Conservation (phyloP, 2,113 vertebrate genomes). For the Laticauda laticaudata region DNA sequence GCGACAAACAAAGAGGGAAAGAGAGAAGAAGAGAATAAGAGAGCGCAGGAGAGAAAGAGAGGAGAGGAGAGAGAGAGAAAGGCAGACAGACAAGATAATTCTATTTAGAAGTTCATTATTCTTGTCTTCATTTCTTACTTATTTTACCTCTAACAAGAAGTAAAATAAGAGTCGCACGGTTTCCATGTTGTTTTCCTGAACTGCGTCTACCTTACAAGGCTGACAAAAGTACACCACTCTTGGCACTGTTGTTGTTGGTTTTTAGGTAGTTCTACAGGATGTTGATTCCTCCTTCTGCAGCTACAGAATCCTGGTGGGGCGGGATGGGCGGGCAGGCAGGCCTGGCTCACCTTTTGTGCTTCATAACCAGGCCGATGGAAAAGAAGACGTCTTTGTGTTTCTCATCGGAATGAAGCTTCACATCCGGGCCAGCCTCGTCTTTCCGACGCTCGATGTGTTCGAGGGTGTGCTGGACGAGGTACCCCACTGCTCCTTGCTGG, state of each 20-base stretch:
- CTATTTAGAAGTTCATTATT: not conserved
- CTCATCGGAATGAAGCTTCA: conserved; percentile 81
- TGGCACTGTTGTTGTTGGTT: too few species aligned
- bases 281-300: not conserved
- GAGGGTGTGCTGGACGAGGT: conserved; percentile 93
- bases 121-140: not conserved
- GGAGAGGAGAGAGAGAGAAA: too few species aligned
- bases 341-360: conserved; percentile 87
- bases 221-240: not conserved
- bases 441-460: conserved; percentile 95
- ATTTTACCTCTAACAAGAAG: not conserved
- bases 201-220: not conserved
- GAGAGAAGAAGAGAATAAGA: too few species aligned
- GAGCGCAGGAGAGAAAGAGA: too few species aligned
- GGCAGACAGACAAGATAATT: not conserved
- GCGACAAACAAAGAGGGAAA: too few species aligned
- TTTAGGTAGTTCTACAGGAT: not conserved
- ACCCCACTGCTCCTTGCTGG: conserved; percentile 92
- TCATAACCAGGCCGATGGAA: conserved; percentile 92
- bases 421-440: conserved; percentile 83
- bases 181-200: not conserved
- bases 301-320: not conserved
- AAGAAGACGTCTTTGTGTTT: conserved; percentile 89
- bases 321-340: too few species aligned
- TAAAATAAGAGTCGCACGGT: not conserved